Conservation (phyloP, 2,888 invertebrate genomes). For the Metallyticus violacea region DNA sequence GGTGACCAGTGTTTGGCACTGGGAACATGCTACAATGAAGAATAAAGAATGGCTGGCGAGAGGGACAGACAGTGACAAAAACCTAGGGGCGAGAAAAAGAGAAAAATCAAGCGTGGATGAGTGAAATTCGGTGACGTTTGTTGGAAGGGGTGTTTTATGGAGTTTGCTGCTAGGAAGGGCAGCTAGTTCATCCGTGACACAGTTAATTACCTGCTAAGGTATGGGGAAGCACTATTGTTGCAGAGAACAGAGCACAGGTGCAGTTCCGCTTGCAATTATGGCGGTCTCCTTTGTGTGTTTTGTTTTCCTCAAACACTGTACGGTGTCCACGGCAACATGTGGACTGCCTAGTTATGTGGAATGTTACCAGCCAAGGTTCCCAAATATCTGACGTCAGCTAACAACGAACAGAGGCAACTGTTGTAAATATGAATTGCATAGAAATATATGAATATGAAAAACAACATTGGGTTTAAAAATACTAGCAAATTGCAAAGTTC, state of each 20-base stretch:
- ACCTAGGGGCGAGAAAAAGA: neutral
- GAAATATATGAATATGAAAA: no score
- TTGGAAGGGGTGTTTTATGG: conserved; percentile 7
- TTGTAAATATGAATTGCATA: no score
- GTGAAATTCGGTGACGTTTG: conserved; percentile 1
- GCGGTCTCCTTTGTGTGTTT: neutral
- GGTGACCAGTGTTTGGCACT: neutral
- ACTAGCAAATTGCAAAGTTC: no score
- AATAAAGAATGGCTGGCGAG: no score
- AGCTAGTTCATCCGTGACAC: conserved; percentile 20
- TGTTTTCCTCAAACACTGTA: neutral
- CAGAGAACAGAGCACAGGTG: neutral
- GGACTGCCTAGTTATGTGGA: neutral
- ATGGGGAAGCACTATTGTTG: no score
- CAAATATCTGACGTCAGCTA: neutral
- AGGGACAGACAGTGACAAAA: neutral
- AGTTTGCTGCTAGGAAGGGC: neutral
- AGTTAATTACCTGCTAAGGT: conserved; percentile 20
- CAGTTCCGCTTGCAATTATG: neutral
- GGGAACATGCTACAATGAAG: neutral
- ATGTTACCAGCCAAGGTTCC: neutral
- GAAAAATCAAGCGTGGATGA: neutral
- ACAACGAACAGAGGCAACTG: no score
- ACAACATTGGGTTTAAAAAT: no score
- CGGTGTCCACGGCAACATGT: neutral